Percentiles rank a stretch among this genome's conserved stretches.
Conservation (phyloP, 1,140 invertebrate species). For the Hormaphis cornu region DNA sequence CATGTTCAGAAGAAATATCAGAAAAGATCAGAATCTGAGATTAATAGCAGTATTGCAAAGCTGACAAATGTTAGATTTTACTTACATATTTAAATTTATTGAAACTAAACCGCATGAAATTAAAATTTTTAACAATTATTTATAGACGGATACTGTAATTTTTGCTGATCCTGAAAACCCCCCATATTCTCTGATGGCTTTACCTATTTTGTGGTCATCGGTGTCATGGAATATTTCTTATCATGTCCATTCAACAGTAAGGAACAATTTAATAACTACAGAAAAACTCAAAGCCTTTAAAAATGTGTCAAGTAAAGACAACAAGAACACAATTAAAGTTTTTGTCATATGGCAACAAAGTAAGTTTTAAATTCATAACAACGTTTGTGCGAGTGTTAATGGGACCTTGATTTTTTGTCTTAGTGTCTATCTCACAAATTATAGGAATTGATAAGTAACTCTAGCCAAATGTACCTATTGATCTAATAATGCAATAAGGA, state of each 20-base stretch:
- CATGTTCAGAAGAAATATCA: not conserved
- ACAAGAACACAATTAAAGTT: constrained; percentile 47
- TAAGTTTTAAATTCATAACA: constrained; percentile 43
- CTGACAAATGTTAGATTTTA: constrained; percentile 4
- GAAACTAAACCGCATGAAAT: not conserved
- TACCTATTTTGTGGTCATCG: constrained; percentile 48
- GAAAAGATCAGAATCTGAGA: not conserved
- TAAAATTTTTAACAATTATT: not conserved
- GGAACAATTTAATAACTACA: constrained; percentile 40
- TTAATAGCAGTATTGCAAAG: not conserved
- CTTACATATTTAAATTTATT: not conserved
- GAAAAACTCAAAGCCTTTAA: constrained; percentile 35
- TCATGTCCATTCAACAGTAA: constrained; percentile 55
- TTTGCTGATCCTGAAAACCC: constrained; percentile 53
- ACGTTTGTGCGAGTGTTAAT: too few species aligned
- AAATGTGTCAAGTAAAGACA: constrained; percentile 36
- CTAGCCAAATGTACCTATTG: too few species aligned
- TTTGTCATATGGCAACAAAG: constrained; percentile 68
- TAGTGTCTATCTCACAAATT: too few species aligned
- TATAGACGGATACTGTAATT: constrained; percentile 48
- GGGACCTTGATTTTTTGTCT: too few species aligned
- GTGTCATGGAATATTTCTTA: constrained; percentile 47
- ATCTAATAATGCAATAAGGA: too few species aligned
- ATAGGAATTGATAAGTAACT: too few species aligned
- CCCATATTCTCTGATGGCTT: constrained; percentile 56